A percentile compares a stretch with the other conserved stretches of the same genome.
Conservation (phyloP, 2,797 vertebrate species). For the Peromyscus attwateri region DNA sequence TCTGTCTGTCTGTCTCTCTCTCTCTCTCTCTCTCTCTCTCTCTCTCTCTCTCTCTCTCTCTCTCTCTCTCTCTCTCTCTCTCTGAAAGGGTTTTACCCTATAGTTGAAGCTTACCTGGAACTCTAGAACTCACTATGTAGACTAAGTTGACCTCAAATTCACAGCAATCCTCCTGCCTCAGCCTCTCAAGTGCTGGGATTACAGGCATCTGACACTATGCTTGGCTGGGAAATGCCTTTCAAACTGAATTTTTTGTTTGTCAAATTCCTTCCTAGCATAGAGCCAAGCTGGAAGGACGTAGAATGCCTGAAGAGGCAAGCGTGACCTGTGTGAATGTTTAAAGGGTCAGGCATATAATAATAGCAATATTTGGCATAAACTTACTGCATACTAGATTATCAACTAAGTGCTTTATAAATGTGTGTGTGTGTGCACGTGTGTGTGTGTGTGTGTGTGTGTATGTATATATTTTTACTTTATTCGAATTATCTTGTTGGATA, state of each 20-base stretch:
- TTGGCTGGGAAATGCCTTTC: constrained; percentile 13
- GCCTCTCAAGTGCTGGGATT: not conserved
- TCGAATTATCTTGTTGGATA: constrained; percentile 34
- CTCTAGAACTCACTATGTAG: not conserved
- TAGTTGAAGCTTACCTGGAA: not conserved
- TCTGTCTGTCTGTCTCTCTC: no score
- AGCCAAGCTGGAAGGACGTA: not conserved
- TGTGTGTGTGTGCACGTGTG: not conserved
- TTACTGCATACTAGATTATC: not conserved
- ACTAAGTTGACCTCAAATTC: not conserved
- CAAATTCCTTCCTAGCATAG: not conserved
- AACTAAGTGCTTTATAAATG: constrained; percentile 24
- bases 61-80: no score
- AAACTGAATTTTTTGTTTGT: constrained; percentile 46
- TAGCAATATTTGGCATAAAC: not conserved
- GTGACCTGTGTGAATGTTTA: not conserved
- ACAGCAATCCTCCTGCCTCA: not conserved
- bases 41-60: no score
- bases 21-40: no score
- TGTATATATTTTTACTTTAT: not conserved
- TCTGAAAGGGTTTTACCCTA: not conserved
- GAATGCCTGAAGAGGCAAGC: constrained; percentile 34
- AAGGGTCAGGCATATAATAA: not conserved
- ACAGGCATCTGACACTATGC: not conserved
- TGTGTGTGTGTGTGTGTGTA: not conserved